Base-by-base conservation (phyloP, 2,113 vertebrate species). In the Ammodytes dubius region DNA sequence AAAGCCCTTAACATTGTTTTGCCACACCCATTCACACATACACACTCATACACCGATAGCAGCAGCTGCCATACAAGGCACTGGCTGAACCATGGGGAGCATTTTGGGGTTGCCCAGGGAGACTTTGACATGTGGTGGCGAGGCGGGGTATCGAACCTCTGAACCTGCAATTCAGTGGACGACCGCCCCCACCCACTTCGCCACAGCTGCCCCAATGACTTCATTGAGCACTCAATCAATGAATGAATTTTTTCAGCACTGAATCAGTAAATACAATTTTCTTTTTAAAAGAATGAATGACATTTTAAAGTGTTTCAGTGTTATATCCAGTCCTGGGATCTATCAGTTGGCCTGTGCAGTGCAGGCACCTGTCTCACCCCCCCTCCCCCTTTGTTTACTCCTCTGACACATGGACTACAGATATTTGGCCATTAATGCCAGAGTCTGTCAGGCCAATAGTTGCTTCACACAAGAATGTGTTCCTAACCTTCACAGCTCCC, bases 391-490 rank as follows among this genome's bases (percentile, higher is more conserved):
- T 81, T 77, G 77, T 86, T 85, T 83, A 70, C 47, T 27, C 68
- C 70, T 74, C 53, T 42, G 74, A 87, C 78, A 78, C 7, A 0
- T 13, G 6, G 58, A 53, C 53, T 53, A n/a, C 73, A 50, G 66
- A 74, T 77, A 73, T 60, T 27, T 60, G 76, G 45, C 70, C 78
- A 84, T 91, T 87, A 91, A 68, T 50, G 58, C 40, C 72, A 54
- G 81, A 84, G 79, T 88, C 87, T 91, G 88, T 84, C 78, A 78
- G 81, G 63, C 57, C 65, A 60, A 47, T 56, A 82, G 61, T 65
- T 74, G 52, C 53, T 27, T 27, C 71, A 72, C 77, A 52, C 60
- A 59, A 77, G 59, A 79, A 59, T 74, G 19, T 72, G 56, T 84
- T 77, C 40, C 50, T 72, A 64, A 89, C 82, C 83, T 75, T 86